Conservation (phyloP, 2,888 invertebrate species). For the Dasysyrphus albostriatus region DNA sequence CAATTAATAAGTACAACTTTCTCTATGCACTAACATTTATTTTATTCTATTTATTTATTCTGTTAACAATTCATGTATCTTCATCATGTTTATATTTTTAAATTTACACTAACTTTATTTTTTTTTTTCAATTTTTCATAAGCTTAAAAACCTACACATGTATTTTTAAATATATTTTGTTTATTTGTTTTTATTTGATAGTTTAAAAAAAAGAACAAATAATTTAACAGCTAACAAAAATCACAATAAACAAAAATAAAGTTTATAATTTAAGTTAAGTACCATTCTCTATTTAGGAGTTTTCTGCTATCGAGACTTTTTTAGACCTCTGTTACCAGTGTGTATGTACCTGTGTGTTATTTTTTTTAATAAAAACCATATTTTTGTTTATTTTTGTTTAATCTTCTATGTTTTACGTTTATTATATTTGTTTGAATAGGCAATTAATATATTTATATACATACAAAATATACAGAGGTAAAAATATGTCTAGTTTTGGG, state of each 20-base stretch:
- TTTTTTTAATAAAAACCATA: not conserved
- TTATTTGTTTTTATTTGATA: constrained; percentile 22
- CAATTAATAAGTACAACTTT: constrained; percentile 56
- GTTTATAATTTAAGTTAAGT: constrained; percentile 5
- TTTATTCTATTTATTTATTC: constrained; percentile 35
- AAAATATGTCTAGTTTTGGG: not conserved
- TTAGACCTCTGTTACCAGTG: not conserved
- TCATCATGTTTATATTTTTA: constrained; percentile 41
- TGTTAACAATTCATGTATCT: constrained; percentile 54
- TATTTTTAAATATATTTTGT: constrained; percentile 42
- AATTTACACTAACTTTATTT: constrained; percentile 45
- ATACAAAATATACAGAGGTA: constrained; percentile 1
- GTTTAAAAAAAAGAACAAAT: constrained; percentile 21
- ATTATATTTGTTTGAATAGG: not conserved
- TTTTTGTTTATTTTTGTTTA: not conserved
- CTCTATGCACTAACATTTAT: constrained; percentile 62
- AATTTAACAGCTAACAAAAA: constrained; percentile 52
- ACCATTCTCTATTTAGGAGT: constrained; percentile 15
- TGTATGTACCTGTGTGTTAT: not conserved
- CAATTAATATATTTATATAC: not conserved
- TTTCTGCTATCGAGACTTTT: not conserved
- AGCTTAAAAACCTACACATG: constrained; percentile 30
- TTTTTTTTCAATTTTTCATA: constrained; percentile 27
- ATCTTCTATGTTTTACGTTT: not conserved
- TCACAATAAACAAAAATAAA: constrained; percentile 66